Evolutionary conservation across 1,140 invertebrate species (phyloP).

Genomic region (Trypoxylus dichotomus): DNA sequence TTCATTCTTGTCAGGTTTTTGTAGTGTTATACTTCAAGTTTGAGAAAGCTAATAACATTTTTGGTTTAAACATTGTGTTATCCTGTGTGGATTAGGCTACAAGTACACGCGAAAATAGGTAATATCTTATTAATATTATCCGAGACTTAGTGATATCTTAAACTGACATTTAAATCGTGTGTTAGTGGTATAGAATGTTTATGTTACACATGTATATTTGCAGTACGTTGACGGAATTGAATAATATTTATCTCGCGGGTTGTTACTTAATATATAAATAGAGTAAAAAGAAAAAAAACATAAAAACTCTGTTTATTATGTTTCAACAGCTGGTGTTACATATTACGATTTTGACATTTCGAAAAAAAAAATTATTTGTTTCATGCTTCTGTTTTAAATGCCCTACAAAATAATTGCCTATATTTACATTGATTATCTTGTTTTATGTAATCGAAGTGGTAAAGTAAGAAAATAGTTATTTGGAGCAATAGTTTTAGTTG

Average conservation of each 20-base stretch:
- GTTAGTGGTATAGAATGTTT: background rate
- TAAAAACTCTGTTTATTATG: background rate
- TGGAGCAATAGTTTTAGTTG: background rate
- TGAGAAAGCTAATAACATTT: conserved; percentile 13
- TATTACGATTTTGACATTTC: background rate
- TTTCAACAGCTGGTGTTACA: background rate
- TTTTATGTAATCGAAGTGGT: background rate
- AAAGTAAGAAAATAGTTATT: background rate
- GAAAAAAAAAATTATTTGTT: background rate
- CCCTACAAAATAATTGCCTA: no score
- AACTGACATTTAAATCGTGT: conserved; percentile 11
- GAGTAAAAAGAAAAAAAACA: background rate
- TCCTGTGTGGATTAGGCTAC: background rate
- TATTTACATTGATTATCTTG: no score
- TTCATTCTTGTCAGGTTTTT: conserved; percentile 2
- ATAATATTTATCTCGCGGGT: background rate
- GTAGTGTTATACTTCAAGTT: background rate
- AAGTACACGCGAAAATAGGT: conserved; percentile 1
- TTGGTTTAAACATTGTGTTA: conserved; percentile 4
- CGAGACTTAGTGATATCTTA: background rate
- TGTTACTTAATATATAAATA: conserved; percentile 2
- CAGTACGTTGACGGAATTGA: background rate
- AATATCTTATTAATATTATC: background rate
- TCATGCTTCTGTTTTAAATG: background rate
- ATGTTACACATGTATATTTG: background rate